Evolutionary conservation across 2,797 vertebrate genomes (phyloP).

Genomic region (Eurystomus glaucurus): DNA sequence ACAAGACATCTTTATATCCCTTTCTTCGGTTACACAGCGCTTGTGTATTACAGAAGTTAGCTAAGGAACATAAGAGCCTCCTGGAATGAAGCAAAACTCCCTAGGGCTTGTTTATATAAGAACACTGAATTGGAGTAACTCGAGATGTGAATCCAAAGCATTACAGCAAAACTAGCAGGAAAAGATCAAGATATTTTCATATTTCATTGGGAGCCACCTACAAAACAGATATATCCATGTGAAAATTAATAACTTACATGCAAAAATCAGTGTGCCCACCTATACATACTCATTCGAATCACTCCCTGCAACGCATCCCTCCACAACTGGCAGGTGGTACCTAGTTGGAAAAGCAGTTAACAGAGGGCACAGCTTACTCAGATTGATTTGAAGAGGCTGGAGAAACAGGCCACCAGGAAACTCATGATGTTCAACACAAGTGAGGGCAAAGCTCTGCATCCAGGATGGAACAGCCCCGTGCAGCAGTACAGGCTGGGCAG

Average conservation of each 20-base stretch:
- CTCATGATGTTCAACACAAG: background rate
- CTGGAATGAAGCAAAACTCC: background rate
- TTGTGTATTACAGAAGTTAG: background rate
- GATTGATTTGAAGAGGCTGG: background rate
- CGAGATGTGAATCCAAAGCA: background rate
- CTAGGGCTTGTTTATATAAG: background rate
- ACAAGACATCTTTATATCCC: background rate
- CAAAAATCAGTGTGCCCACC: background rate
- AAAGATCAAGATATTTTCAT: background rate
- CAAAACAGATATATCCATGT: background rate
- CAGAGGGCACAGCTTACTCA: fast-evolving
- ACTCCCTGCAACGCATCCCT: background rate
- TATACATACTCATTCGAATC: fast-evolving
- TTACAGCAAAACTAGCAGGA: background rate
- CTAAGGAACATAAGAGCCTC: background rate
- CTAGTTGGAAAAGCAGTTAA: fast-evolving
- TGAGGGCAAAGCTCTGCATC: background rate
- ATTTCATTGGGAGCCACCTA: background rate
- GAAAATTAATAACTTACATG: fast-evolving
- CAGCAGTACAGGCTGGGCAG: background rate
- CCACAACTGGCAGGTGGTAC: fast-evolving
- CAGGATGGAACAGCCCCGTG: fast-evolving
- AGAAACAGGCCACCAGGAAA: background rate
- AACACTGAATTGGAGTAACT: background rate
- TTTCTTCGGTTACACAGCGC: fast-evolving